These are phyloP conservation scores for Syrphus vitripennis DNA, from an alignment of 2,888 invertebrate genomes.

Conservation along the genomic window DNA sequence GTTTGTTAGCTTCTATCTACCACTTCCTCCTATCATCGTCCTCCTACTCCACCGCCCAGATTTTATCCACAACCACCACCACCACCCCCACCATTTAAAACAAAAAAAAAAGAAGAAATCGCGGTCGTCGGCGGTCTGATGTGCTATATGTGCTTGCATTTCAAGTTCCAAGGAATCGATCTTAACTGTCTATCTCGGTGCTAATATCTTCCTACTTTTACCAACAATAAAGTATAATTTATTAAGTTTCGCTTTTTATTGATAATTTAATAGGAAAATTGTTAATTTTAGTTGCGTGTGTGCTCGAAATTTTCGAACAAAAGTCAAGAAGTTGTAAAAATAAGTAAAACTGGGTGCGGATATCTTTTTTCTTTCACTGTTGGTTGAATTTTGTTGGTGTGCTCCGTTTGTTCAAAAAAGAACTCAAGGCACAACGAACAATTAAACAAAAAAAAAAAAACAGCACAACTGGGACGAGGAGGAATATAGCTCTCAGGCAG, in stretches of 20 bases:
- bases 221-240: not conserved
- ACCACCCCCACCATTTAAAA: not conserved
- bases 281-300: constrained; percentile 49
- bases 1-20: constrained; percentile 38
- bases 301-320: constrained; percentile 16
- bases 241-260: constrained; percentile 8
- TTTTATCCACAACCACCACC: not conserved
- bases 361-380: not conserved
- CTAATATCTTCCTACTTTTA: not conserved
- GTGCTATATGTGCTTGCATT: constrained; percentile 32
- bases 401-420: not conserved
- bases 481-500: constrained; percentile 13
- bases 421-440: constrained; percentile 29
- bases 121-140: constrained; percentile 17
- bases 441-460: not conserved
- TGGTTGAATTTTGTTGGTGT: constrained; percentile 21
- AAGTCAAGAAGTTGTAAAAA: constrained; percentile 41
- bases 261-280: constrained; percentile 20
- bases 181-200: constrained; percentile 18
- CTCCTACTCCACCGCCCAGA: constrained; percentile 38
- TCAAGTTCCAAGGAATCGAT: constrained; percentile 29
- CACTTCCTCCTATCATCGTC: not conserved
- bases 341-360: constrained; percentile 64
- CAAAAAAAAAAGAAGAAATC: constrained; percentile 18
- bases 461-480: constrained; percentile 18